These are phyloP conservation scores for Eudyptes chrysolophus DNA, from an alignment of 2,113 vertebrate genomes.

Conservation along the genomic window DNA sequence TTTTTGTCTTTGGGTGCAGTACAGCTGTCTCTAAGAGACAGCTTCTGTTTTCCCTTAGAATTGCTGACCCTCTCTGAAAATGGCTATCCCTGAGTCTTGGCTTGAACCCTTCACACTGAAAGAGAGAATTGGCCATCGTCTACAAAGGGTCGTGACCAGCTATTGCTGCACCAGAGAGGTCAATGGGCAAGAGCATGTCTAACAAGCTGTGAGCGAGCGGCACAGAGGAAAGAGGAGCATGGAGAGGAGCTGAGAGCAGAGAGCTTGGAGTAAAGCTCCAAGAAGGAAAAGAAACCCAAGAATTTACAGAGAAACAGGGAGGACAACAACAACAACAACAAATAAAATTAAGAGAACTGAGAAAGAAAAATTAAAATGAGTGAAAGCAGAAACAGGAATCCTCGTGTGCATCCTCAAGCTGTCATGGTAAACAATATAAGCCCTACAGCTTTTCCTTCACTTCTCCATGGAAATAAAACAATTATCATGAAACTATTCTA, in stretches of 20 bases:
- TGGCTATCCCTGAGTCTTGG: background rate
- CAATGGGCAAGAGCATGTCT: background rate
- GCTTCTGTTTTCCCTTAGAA: background rate
- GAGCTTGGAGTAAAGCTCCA: background rate
- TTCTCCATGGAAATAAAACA: constrained; percentile 55
- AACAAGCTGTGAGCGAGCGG: background rate
- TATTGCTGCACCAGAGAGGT: background rate
- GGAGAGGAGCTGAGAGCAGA: background rate
- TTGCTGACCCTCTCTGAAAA: background rate
- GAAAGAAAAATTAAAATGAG: background rate
- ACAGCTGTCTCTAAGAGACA: background rate
- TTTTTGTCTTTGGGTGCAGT: background rate
- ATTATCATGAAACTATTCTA: constrained; percentile 23
- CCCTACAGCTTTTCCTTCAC: background rate
- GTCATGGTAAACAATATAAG: background rate
- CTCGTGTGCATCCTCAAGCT: background rate
- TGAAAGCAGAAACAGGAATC: background rate
- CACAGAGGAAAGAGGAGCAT: background rate
- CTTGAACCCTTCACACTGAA: background rate
- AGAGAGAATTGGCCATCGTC: background rate
- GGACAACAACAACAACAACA: background rate
- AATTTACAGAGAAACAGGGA: background rate
- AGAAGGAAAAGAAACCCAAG: background rate
- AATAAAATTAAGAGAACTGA: background rate
- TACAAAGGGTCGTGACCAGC: background rate